Evolutionary conservation across 2,797 vertebrate species (phyloP), one percentile per base, ranked within the genome.

Genomic region (Amblyraja radiata): DNA sequence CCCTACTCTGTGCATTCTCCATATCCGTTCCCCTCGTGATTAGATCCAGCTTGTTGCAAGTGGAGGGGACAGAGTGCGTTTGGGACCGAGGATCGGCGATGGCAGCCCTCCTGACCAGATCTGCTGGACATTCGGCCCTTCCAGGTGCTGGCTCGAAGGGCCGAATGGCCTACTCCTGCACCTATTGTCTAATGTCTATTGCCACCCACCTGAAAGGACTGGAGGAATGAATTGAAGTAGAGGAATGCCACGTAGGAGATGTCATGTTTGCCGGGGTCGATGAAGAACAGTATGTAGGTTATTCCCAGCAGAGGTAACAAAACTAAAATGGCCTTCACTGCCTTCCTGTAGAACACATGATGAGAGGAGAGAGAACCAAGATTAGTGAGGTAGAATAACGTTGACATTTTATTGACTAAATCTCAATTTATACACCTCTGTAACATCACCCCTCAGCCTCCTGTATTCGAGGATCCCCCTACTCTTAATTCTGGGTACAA

Each of bases 221-320:
- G 98, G 76, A 99, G 95, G 95, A 99, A 99, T 90, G 99, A 99
- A 96, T 99, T 99, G 96, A 99, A 99, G 93, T 99, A 99, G 96
- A 99, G 97, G 96, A 99, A 99, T 94, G 99, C 98, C 0, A 99
- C 98, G 95, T 99, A 98, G 0, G 99, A 98, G 94, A 99, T 98
- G 94, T 99, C 98, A 21, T 99, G 98, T 94, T 99, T 98, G 1
- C 98, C 98, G 0, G 99, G 99, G 94, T 98, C 99, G 94, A 99
- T 97, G 5, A 99, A 99, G 96, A 99, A 99, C 79, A 99, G 97
- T 97, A 99, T 99, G 95, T 99, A 99, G 93, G 99, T 99, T 95
- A 99, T 98, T 46, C 99, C 98, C 73, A 99, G 97, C 78, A 99
- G 96, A 28, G 99, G 99, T 93, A 99, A 96, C 93, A 99, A 95